These are phyloP conservation scores for Rotaria macrura DNA, from an alignment of 2,888 invertebrate genomes.

Conservation along the genomic window DNA sequence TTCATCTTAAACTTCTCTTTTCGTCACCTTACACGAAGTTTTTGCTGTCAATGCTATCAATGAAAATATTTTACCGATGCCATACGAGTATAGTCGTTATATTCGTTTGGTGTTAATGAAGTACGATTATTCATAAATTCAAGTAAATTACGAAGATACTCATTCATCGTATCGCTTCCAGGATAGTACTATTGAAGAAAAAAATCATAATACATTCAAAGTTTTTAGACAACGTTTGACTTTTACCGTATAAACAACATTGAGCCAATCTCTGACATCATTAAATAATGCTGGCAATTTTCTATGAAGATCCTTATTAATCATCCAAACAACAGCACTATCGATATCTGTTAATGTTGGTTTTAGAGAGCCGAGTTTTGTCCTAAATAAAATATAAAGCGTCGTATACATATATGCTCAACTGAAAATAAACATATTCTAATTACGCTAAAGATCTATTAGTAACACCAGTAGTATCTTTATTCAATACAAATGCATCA, in stretches of 20 bases:
- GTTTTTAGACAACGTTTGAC: neutral
- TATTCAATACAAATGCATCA: neutral
- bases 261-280: neutral
- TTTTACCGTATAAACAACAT: neutral
- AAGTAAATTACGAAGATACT: neutral
- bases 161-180: neutral
- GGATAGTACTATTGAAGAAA: neutral
- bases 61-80: neutral
- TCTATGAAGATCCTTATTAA: neutral
- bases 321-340: neutral
- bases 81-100: neutral
- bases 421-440: neutral
- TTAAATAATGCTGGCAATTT: neutral
- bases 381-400: neutral
- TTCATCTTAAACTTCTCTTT: no score
- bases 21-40: no score
- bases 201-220: neutral
- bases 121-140: neutral
- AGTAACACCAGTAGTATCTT: neutral
- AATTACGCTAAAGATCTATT: neutral
- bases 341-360: neutral
- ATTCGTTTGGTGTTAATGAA: neutral
- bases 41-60: neutral
- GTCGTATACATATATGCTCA: no score
- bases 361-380: neutral